Conservation (phyloP, 2,888 invertebrate genomes). For the Trichacis sp. region DNA sequence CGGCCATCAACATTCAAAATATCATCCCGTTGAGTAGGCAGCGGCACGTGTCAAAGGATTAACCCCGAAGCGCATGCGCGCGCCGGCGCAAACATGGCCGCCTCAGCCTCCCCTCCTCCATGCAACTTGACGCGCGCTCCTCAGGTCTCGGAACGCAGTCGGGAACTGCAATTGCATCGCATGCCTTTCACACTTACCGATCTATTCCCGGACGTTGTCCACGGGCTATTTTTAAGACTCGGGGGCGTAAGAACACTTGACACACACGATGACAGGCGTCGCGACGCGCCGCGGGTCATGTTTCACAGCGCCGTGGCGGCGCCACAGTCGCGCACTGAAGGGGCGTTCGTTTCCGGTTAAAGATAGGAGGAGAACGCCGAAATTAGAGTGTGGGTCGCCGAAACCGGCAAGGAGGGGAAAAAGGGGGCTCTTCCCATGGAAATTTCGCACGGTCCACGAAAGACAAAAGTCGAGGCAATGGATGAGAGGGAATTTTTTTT, state of each 20-base stretch:
- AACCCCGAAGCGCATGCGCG: constrained; percentile 49
- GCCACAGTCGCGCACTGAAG: constrained; percentile 32
- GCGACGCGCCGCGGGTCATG: constrained; percentile 38
- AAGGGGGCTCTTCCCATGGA: constrained; percentile 30
- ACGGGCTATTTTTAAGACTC: constrained; percentile 39
- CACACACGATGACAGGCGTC: constrained; percentile 29
- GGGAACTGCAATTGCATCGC: constrained; percentile 25
- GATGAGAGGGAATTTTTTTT: too few species aligned
- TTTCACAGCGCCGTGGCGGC: constrained; percentile 22
- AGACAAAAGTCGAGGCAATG: constrained; percentile 18
- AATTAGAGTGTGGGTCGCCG: constrained; percentile 12
- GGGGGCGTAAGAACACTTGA: constrained; percentile 28
- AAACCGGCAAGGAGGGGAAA: constrained; percentile 23
- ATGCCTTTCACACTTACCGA: constrained; percentile 47
- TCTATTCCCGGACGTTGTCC: constrained; percentile 30
- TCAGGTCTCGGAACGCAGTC: too few species aligned
- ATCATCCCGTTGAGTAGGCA: constrained; percentile 36
- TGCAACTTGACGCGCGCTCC: too few species aligned
- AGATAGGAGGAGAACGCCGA: constrained; percentile 13
- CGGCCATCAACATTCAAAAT: constrained; percentile 37
- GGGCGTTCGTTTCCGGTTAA: constrained; percentile 21
- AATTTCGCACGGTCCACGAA: constrained; percentile 41
- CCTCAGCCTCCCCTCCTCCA: constrained; percentile 34
- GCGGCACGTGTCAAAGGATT: constrained; percentile 59
- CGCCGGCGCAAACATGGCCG: constrained; percentile 53